A percentile compares a stretch with the other conserved stretches of the same genome.
These are phyloP conservation scores for Lepeophtheirus nordmannii DNA, from an alignment of 2,888 invertebrate genomes.

Conservation along the genomic window DNA sequence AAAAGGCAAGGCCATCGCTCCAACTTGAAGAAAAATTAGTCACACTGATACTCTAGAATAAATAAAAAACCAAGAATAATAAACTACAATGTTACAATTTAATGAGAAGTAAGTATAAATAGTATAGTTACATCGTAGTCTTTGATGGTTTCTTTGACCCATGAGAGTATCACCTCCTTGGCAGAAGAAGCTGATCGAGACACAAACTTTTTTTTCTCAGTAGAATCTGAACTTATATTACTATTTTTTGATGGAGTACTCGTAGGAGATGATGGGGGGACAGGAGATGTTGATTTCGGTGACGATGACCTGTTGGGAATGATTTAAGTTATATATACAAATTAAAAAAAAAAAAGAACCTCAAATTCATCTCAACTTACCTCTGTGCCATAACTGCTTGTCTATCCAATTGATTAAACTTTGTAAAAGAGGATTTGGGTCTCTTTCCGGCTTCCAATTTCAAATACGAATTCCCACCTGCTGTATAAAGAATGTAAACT, in stretches of 20 bases:
- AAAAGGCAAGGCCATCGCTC: slow-evolving; percentile 86
- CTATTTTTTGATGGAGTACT: neutral
- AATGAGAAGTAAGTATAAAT: neutral
- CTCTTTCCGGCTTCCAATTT: neutral
- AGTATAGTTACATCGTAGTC: slow-evolving; percentile 12
- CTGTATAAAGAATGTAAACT: neutral
- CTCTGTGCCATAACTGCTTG: neutral
- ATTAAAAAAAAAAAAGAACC: no score
- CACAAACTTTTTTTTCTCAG: neutral
- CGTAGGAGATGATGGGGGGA: neutral
- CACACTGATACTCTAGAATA: slow-evolving; percentile 44
- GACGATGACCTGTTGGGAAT: neutral
- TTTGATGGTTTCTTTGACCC: slow-evolving; percentile 15
- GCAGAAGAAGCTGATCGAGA: slow-evolving; percentile 17
- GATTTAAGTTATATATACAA: no score
- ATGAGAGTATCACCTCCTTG: slow-evolving; percentile 19
- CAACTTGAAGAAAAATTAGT: slow-evolving; percentile 91
- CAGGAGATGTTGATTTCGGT: neutral
- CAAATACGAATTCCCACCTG: neutral
- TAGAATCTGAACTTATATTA: neutral
- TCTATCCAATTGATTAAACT: neutral
- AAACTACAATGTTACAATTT: no score
- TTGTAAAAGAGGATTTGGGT: neutral
- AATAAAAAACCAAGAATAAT: neutral
- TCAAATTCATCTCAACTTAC: no score